Conservation (phyloP, 2,113 vertebrate genomes). For the Rhabdornis inornatus region DNA sequence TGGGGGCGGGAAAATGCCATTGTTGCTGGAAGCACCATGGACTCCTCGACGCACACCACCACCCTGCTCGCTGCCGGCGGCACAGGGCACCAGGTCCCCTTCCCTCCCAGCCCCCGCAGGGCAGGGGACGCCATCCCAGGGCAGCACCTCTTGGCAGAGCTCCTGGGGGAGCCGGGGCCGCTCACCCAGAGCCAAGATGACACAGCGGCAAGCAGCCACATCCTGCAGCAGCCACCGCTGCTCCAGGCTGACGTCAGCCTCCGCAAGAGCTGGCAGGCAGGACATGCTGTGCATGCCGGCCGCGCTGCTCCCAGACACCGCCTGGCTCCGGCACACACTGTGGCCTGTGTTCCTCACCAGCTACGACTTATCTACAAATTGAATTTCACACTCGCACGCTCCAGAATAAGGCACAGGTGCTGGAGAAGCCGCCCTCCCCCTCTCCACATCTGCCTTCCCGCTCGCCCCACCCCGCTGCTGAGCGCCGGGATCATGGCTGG, state of each 20-base stretch:
- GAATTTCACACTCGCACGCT: not conserved
- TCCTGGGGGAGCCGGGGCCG: not conserved
- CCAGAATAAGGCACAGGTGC: not conserved
- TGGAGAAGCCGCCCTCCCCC: not conserved
- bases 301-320: not conserved
- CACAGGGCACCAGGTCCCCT: not conserved
- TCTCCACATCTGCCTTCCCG: not conserved
- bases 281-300: not conserved
- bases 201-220: not conserved
- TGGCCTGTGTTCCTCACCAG: not conserved
- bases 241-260: constrained; percentile 33
- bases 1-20: not conserved
- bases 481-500: not conserved
- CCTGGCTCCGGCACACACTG: not conserved
- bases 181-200: not conserved
- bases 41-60: not conserved
- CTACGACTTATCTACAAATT: not conserved
- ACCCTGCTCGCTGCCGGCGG: rapidly evolving
- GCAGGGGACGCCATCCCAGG: not conserved
- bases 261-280: constrained; percentile 29
- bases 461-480: rapidly evolving
- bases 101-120: not conserved
- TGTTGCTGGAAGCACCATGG: not conserved
- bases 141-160: not conserved
- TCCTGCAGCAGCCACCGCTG: constrained; percentile 39